Evolutionary conservation across 2,888 invertebrate genomes (phyloP).

Genomic region (Lasioglossum figueresi): DNA sequence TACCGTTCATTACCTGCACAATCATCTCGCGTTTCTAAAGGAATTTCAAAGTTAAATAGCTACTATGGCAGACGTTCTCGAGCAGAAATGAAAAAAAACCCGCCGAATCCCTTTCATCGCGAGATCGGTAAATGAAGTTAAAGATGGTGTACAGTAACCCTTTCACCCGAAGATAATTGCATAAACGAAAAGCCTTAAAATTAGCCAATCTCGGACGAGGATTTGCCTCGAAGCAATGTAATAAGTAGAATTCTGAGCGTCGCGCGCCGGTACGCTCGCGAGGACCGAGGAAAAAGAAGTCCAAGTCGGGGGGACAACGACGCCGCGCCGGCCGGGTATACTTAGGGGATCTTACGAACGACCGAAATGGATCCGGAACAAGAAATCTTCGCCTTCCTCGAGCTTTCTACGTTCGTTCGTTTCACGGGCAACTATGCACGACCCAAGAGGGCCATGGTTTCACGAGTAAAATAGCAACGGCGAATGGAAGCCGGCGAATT

Average conservation of each 20-base stretch:
- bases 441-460: neutral
- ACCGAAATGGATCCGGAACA: slow-evolving; percentile 57
- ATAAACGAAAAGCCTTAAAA: slow-evolving; percentile 33
- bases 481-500: slow-evolving; percentile 9
- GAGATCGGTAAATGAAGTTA: neutral
- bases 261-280: neutral
- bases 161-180: slow-evolving; percentile 14
- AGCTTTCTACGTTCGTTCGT: slow-evolving; percentile 16
- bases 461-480: slow-evolving; percentile 17
- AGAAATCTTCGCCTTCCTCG: slow-evolving; percentile 35
- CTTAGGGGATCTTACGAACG: slow-evolving; percentile 40
- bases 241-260: slow-evolving; percentile 48
- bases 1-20: neutral
- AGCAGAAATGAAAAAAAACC: neutral
- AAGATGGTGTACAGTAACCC: neutral
- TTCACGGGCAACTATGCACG: slow-evolving; percentile 27
- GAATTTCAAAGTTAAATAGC: neutral
- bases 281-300: slow-evolving; percentile 40
- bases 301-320: slow-evolving; percentile 19
- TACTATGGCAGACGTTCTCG: neutral
- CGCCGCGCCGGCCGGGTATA: neutral
- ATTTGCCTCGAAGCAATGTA: slow-evolving; percentile 27
- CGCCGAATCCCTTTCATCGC: neutral
- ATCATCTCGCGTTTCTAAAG: neutral
- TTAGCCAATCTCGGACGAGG: slow-evolving; percentile 36